These are phyloP conservation scores for Sebastes nivosus DNA, from an alignment of 2,797 vertebrate species.

Conservation along the genomic window DNA sequence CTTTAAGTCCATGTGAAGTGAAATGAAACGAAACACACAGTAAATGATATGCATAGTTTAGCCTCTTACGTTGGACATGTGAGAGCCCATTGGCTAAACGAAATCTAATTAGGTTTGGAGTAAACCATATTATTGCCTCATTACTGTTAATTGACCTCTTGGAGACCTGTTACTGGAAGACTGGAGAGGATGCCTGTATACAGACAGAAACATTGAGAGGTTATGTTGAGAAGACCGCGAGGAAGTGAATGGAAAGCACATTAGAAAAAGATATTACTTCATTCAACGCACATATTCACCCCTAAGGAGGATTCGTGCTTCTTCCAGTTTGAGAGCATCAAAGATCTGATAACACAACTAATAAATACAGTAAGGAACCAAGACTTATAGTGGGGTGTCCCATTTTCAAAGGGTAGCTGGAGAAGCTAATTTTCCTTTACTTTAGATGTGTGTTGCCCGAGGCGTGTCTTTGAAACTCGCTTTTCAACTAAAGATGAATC, in stretches of 20 bases:
- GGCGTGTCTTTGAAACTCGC: slow-evolving; percentile 66
- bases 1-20: slow-evolving; percentile 37
- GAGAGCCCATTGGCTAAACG: slow-evolving; percentile 75
- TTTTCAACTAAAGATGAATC: slow-evolving; percentile 68
- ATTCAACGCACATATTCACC: slow-evolving; percentile 39
- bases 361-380: slow-evolving; percentile 54
- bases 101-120: slow-evolving; percentile 80
- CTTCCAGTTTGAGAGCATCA: slow-evolving; percentile 40
- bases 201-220: slow-evolving; percentile 76
- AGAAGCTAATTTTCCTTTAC: slow-evolving; percentile 65
- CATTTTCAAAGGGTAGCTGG: slow-evolving; percentile 62
- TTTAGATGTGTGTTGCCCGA: slow-evolving; percentile 56
- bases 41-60: slow-evolving; percentile 77
- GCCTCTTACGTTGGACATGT: slow-evolving; percentile 71
- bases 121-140: slow-evolving; percentile 82
- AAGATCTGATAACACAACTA: slow-evolving; percentile 47
- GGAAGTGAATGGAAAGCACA: slow-evolving; percentile 66
- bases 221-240: slow-evolving; percentile 59
- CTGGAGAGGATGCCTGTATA: slow-evolving; percentile 77
- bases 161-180: slow-evolving; percentile 84
- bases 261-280: slow-evolving; percentile 50
- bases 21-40: slow-evolving; percentile 64
- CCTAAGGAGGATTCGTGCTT: slow-evolving; percentile 22
- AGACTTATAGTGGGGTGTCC: slow-evolving; percentile 52
- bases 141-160: slow-evolving; percentile 85